Percentiles rank a stretch among this genome's conserved stretches.
Evolutionary conservation across 2,888 invertebrate species (phyloP).

Genomic region (Sarcophaga carnaria): DNA sequence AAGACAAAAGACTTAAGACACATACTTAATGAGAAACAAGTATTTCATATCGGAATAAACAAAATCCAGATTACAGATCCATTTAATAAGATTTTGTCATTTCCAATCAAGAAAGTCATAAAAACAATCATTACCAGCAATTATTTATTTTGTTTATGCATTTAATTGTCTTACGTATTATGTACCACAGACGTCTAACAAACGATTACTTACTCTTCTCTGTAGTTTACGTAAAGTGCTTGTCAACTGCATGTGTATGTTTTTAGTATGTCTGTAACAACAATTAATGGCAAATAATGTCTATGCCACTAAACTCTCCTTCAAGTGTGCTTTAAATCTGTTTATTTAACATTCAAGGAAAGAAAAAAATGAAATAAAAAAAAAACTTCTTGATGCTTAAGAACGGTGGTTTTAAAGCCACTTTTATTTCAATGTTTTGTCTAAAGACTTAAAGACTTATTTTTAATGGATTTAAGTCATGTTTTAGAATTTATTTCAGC

Average conservation of each 20-base stretch:
- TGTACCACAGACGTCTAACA: too few species aligned
- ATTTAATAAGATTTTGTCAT: constrained; percentile 31
- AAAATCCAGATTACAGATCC: constrained; percentile 10
- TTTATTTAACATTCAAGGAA: too few species aligned
- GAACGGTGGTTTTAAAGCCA: background rate
- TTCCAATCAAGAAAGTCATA: constrained; percentile 26
- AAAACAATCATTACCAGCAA: constrained; percentile 29
- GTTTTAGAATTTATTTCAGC: constrained; percentile 38
- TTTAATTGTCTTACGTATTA: background rate
- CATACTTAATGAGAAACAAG: background rate
- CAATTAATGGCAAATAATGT: too few species aligned
- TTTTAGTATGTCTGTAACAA: too few species aligned
- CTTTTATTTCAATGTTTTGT: background rate
- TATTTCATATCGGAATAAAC: background rate
- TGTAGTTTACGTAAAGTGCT: constrained; percentile 10
- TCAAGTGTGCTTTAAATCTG: too few species aligned
- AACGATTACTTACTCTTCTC: background rate
- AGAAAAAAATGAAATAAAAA: background rate
- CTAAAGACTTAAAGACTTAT: background rate
- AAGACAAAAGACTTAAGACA: background rate
- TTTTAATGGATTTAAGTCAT: background rate
- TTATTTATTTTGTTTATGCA: background rate
- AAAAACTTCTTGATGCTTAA: background rate
- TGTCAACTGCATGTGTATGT: constrained; percentile 21
- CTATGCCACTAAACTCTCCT: too few species aligned